Percentiles rank a stretch among this genome's conserved stretches.
Conservation (phyloP, 2,888 invertebrate species). For the Nysson spinosus region DNA sequence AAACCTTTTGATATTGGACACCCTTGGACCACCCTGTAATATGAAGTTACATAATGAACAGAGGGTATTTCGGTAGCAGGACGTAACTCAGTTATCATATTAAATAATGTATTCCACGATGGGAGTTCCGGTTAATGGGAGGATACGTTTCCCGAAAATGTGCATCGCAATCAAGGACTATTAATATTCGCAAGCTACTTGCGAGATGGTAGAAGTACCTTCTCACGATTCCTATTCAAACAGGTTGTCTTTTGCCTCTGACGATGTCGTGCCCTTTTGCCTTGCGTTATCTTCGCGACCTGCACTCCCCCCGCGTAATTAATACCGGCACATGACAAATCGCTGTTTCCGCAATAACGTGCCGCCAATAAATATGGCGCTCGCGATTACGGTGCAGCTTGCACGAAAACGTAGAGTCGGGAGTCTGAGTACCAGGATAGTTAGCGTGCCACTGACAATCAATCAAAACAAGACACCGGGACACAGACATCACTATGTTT, state of each 20-base stretch:
- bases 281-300: slow-evolving; percentile 41
- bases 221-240: slow-evolving; percentile 58
- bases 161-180: no score
- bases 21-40: no score
- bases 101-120: no score
- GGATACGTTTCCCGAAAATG: no score
- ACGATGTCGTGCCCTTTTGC: slow-evolving; percentile 20
- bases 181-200: no score
- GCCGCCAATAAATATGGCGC: slow-evolving; percentile 49
- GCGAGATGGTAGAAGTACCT: no score
- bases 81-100: no score
- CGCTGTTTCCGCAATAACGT: slow-evolving; percentile 52
- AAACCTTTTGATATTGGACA: no score
- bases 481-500: slow-evolving; percentile 29
- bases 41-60: no score
- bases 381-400: slow-evolving; percentile 41
- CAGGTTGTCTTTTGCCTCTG: slow-evolving; percentile 48
- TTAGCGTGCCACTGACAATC: slow-evolving; percentile 39
- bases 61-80: no score
- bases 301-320: slow-evolving; percentile 33
- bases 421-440: background rate
- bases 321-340: slow-evolving; percentile 56
- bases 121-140: no score
- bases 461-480: slow-evolving; percentile 26
- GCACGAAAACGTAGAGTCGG: slow-evolving; percentile 23